A percentile compares a stretch with the other conserved stretches of the same genome.
Evolutionary conservation across 2,113 vertebrate genomes (phyloP).

Genomic region (Todiramphus saurophagus): DNA sequence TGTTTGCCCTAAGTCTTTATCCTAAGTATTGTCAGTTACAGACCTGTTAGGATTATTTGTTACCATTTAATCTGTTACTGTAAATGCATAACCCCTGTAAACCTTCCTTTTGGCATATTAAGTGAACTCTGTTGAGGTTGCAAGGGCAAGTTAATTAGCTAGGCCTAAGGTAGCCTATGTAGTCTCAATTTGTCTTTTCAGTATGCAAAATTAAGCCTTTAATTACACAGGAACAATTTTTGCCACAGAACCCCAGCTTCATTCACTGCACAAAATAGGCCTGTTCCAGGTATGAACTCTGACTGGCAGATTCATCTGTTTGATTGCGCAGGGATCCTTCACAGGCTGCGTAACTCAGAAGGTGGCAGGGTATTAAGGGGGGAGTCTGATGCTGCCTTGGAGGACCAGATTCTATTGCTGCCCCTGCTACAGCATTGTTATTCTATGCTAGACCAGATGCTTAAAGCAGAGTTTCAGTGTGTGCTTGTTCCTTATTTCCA

Average conservation of each 20-base stretch:
- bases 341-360: not conserved
- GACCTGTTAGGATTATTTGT: not conserved
- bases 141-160: not conserved
- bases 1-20: not conserved
- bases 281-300: not conserved
- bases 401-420: not conserved
- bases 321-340: not conserved
- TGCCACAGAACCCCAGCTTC: not conserved
- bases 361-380: not conserved
- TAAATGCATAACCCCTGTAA: not conserved
- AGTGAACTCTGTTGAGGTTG: not conserved
- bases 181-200: not conserved
- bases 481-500: not conserved
- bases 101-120: not conserved
- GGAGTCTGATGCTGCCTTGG: not conserved
- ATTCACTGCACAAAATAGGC: not conserved
- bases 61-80: not conserved
- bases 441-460: not conserved
- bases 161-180: not conserved
- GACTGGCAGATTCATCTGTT: not conserved
- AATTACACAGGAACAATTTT: not conserved
- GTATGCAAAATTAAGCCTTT: not conserved
- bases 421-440: not conserved
- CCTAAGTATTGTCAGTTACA: not conserved
- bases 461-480: not conserved